Percentiles rank a stretch among this genome's conserved stretches.
Conservation (phyloP, 2,113 vertebrate species). For the Nipponia nippon region DNA sequence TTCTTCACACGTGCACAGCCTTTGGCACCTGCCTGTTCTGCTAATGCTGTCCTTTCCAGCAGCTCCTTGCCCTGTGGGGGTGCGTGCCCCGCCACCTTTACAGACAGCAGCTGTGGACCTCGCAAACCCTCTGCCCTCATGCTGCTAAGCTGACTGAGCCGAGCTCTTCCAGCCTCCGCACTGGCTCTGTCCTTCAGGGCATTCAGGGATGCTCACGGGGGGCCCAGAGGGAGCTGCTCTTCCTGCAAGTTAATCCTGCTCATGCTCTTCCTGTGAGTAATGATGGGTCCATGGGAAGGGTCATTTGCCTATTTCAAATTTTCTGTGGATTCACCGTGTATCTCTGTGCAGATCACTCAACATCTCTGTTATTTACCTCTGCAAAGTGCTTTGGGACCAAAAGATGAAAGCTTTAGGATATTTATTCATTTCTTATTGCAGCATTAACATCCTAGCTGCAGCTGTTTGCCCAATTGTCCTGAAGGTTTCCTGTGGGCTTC, state of each 20-base stretch:
- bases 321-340: background rate
- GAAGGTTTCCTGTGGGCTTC: slow-evolving; percentile 24
- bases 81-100: background rate
- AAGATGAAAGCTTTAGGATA: slow-evolving; percentile 10
- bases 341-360: background rate
- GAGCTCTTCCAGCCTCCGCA: background rate
- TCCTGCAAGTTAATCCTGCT: background rate
- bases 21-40: background rate
- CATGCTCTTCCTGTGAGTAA: background rate
- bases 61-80: background rate
- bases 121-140: rapidly evolving
- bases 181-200: background rate
- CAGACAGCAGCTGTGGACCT: background rate
- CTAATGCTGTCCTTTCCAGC: background rate
- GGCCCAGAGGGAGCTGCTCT: background rate
- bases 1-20: background rate
- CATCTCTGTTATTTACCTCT: background rate
- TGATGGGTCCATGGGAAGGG: background rate
- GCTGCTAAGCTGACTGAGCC: background rate
- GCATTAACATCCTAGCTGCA: slow-evolving; percentile 19
- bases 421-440: slow-evolving; percentile 10
- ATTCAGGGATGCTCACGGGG: background rate
- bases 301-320: background rate
- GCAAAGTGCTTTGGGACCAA: background rate
- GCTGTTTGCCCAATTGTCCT: slow-evolving; percentile 5